Evolutionary conservation across 2,113 vertebrate species (phyloP).

Genomic region (Mesocricetus auratus): DNA sequence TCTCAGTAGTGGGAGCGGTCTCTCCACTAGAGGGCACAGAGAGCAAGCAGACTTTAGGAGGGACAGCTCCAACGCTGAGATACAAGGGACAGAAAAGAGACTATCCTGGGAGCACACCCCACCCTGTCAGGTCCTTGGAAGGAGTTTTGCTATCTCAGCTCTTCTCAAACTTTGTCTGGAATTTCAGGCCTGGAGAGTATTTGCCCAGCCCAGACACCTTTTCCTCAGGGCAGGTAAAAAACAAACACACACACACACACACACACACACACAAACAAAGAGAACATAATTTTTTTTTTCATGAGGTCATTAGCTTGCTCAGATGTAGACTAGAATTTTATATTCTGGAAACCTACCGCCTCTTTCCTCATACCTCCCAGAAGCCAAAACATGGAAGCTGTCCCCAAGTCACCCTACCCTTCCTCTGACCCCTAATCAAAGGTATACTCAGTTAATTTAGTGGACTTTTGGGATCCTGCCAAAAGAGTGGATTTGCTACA

Average conservation of each 20-base stretch:
- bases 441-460: neutral
- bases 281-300: neutral
- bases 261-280: neutral
- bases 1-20: neutral
- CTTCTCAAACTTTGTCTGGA: slow-evolving; percentile 59
- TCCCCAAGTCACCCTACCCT: neutral
- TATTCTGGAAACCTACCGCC: neutral
- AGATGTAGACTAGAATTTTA: neutral
- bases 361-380: neutral
- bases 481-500: neutral
- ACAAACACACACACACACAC: neutral
- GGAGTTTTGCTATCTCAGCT: slow-evolving; percentile 30
- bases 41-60: slow-evolving; percentile 60
- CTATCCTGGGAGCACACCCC: neutral
- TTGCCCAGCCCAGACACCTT: neutral
- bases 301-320: neutral
- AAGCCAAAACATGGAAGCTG: neutral
- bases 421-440: neutral
- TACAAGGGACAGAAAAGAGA: neutral
- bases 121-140: slow-evolving; percentile 44
- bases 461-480: neutral
- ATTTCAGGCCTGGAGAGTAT: slow-evolving; percentile 32
- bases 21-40: slow-evolving; percentile 75
- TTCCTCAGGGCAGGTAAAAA: neutral
- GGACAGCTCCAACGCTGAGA: neutral